Conservation (phyloP, 2,888 invertebrate species). For the Lasioglossum malachurum region DNA sequence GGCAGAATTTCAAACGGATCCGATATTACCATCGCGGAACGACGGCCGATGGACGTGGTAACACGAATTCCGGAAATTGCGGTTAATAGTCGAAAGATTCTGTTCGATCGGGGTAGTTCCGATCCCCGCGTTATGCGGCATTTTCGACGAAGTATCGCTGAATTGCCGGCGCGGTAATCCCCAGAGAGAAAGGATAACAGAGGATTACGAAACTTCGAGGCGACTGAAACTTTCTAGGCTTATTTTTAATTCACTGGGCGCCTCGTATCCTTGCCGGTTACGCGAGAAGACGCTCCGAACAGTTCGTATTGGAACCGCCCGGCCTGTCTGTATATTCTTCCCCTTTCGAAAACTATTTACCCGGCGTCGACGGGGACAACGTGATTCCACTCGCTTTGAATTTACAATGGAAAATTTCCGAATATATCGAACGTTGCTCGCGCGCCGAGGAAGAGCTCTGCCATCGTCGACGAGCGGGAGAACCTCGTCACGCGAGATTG, state of each 20-base stretch:
- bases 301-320: conserved; percentile 9
- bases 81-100: conserved; percentile 44
- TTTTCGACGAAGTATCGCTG: conserved; percentile 50
- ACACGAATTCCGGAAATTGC: conserved; percentile 48
- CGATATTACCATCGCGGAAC: conserved; percentile 11
- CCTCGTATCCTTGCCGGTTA: conserved; percentile 21
- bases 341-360: conserved; percentile 37
- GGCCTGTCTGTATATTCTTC: conserved; percentile 10
- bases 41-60: background rate
- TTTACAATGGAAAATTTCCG: conserved; percentile 47
- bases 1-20: background rate
- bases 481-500: background rate
- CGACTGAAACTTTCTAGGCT: conserved; percentile 43
- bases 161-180: conserved; percentile 44
- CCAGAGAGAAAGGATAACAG: conserved; percentile 28
- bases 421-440: conserved; percentile 39
- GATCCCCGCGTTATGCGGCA: conserved; percentile 19
- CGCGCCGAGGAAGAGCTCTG: background rate
- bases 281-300: conserved; percentile 16
- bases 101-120: conserved; percentile 27
- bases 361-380: conserved; percentile 16
- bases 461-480: background rate
- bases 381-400: conserved; percentile 38
- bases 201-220: conserved; percentile 45
- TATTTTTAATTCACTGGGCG: conserved; percentile 56